These are phyloP conservation scores for Daktulosphaira vitifoliae DNA, from an alignment of 1,140 invertebrate genomes.

Conservation along the genomic window DNA sequence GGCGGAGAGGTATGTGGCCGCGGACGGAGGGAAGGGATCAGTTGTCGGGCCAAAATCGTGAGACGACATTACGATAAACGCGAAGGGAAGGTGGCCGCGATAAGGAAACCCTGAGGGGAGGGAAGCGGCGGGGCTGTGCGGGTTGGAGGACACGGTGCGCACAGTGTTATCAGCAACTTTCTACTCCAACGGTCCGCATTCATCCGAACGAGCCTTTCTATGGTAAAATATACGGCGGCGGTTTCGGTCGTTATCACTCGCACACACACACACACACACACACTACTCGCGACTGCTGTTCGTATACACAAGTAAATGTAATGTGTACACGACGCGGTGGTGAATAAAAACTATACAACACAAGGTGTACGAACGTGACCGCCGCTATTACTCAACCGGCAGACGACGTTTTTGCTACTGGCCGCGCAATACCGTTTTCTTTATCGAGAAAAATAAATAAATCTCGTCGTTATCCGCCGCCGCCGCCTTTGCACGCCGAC, in stretches of 20 bases:
- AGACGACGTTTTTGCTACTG: slow-evolving; percentile 28
- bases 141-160: not conserved
- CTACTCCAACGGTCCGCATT: slow-evolving; percentile 30
- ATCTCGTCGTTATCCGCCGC: no score
- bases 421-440: no score
- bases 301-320: not conserved
- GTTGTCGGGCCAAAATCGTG: slow-evolving; percentile 27
- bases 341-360: not conserved
- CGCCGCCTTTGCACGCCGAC: not conserved
- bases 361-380: not conserved
- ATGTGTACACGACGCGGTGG: not conserved
- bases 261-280: not conserved
- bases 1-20: slow-evolving; percentile 1
- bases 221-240: slow-evolving; percentile 14
- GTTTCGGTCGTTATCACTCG: slow-evolving; percentile 26
- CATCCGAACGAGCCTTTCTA: slow-evolving; percentile 18
- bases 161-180: slow-evolving; percentile 30
- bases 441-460: no score
- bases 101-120: slow-evolving; percentile 9
- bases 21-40: no score
- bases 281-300: no score
- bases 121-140: not conserved
- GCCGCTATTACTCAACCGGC: slow-evolving; percentile 21
- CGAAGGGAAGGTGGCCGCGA: not conserved
- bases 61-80: not conserved